Conservation (phyloP, 1,140 invertebrate genomes). For the Lucilia sericata region DNA sequence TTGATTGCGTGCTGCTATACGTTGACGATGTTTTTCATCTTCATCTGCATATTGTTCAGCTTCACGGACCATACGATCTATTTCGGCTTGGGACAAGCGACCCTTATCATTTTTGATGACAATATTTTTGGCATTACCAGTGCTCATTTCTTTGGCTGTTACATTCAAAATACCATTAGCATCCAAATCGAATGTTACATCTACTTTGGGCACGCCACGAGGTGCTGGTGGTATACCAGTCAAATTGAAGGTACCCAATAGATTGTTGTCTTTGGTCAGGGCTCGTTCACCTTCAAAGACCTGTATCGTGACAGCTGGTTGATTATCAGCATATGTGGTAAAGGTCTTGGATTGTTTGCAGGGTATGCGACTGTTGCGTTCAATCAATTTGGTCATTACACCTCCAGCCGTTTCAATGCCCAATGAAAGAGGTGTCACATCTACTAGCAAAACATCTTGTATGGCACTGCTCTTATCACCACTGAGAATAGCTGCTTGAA, state of each 20-base stretch:
- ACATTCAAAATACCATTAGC: conserved; percentile 77
- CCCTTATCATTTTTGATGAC: conserved; percentile 89
- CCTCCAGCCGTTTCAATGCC: conserved; percentile 74
- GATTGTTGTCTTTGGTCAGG: conserved; percentile 82
- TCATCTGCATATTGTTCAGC: conserved; percentile 68
- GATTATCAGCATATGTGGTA: conserved; percentile 79
- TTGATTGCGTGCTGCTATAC: conserved; percentile 72
- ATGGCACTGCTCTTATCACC: conserved; percentile 72
- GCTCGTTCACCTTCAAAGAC: conserved; percentile 78
- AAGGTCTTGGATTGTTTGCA: conserved; percentile 76
- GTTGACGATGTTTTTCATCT: conserved; percentile 77
- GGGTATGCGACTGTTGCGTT: conserved; percentile 75
- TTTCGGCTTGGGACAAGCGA: conserved; percentile 83
- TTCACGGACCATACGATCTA: conserved; percentile 71
- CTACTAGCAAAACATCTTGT: conserved; percentile 71
- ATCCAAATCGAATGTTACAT: conserved; percentile 75
- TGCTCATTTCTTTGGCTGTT: conserved; percentile 71
- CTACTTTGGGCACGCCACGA: conserved; percentile 83
- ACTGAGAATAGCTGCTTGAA: conserved; percentile 80
- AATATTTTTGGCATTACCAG: conserved; percentile 77
- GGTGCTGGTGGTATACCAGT: conserved; percentile 86
- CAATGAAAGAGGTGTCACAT: conserved; percentile 72
- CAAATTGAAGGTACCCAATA: conserved; percentile 83
- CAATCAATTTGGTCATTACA: conserved; percentile 51
- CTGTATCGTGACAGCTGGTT: conserved; percentile 77